Conservation (phyloP, 2,113 vertebrate species). For the Oncorhynchus masou region DNA sequence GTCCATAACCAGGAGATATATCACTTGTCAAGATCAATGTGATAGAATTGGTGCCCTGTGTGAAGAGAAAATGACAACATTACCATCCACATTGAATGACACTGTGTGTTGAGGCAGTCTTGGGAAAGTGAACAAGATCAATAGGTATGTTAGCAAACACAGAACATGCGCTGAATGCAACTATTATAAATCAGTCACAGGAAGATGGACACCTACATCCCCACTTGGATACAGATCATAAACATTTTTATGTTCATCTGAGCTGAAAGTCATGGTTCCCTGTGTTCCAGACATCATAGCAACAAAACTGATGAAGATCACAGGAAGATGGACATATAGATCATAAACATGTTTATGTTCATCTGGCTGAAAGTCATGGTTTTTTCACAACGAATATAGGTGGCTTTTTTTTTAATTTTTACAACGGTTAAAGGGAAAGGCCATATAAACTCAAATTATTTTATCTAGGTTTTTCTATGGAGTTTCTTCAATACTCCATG, state of each 20-base stretch:
- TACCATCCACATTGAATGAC: too few species aligned
- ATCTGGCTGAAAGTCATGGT: slow-evolving; percentile 4
- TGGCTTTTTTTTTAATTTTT: too few species aligned
- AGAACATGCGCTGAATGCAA: too few species aligned
- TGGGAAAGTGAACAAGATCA: slow-evolving; percentile 21
- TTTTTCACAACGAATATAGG: not conserved
- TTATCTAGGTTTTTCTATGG: not conserved
- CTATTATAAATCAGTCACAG: too few species aligned
- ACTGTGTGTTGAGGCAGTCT: not conserved
- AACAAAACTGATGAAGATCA: too few species aligned
- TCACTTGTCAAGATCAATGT: slow-evolving; percentile 49
- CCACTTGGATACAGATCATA: too few species aligned
- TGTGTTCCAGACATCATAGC: too few species aligned
- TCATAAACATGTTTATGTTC: slow-evolving; percentile 6
- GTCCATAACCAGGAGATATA: slow-evolving; percentile 45
- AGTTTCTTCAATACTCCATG: not conserved
- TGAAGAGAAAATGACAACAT: slow-evolving; percentile 29
- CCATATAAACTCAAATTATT: too few species aligned
- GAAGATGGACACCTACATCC: too few species aligned
- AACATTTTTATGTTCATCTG: too few species aligned
- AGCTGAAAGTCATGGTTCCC: too few species aligned
- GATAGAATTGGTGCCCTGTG: slow-evolving; percentile 19
- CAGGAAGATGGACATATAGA: not conserved
- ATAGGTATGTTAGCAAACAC: not conserved
- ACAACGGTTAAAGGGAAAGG: too few species aligned